A percentile compares a stretch with the other conserved stretches of the same genome.
Evolutionary conservation across 2,888 invertebrate genomes (phyloP).

Genomic region (Volucella bombylans): DNA sequence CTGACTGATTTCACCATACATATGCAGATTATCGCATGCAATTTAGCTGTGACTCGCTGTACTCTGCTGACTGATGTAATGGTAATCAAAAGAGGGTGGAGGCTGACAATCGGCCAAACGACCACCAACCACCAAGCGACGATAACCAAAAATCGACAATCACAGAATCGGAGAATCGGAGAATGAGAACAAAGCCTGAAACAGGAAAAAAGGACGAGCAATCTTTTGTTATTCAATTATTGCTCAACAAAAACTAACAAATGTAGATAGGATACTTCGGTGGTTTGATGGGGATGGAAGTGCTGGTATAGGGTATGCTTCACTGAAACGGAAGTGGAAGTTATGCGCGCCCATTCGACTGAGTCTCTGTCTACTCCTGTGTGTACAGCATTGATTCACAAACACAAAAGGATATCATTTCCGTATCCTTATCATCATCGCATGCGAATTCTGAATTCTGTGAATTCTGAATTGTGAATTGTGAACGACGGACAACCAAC

Average conservation of each 20-base stretch:
- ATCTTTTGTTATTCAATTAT: slow-evolving; percentile 72
- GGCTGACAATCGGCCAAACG: too few species aligned
- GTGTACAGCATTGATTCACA: slow-evolving; percentile 60
- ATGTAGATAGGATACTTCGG: neutral
- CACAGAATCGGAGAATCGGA: neutral
- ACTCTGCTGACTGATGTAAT: slow-evolving; percentile 70
- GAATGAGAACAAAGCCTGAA: neutral
- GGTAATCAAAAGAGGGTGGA: slow-evolving; percentile 46
- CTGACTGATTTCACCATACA: slow-evolving; percentile 80
- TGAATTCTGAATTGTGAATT: too few species aligned
- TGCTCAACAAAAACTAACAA: slow-evolving; percentile 58
- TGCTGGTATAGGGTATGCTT: slow-evolving; percentile 15
- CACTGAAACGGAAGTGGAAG: slow-evolving; percentile 63
- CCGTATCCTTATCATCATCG: slow-evolving; percentile 73
- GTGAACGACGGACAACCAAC: slow-evolving; percentile 51
- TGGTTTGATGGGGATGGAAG: neutral
- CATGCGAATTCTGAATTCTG: slow-evolving; percentile 59
- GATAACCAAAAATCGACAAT: slow-evolving; percentile 2
- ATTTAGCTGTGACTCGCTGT: slow-evolving; percentile 4
- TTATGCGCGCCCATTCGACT: slow-evolving; percentile 71
- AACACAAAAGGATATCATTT: slow-evolving; percentile 72
- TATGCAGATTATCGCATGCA: slow-evolving; percentile 70
- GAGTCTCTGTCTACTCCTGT: slow-evolving; percentile 18
- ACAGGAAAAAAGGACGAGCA: slow-evolving; percentile 46
- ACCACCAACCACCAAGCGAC: slow-evolving; percentile 2